Evolutionary conservation across 2,888 invertebrate species (phyloP).

Genomic region (Cephus runcator): DNA sequence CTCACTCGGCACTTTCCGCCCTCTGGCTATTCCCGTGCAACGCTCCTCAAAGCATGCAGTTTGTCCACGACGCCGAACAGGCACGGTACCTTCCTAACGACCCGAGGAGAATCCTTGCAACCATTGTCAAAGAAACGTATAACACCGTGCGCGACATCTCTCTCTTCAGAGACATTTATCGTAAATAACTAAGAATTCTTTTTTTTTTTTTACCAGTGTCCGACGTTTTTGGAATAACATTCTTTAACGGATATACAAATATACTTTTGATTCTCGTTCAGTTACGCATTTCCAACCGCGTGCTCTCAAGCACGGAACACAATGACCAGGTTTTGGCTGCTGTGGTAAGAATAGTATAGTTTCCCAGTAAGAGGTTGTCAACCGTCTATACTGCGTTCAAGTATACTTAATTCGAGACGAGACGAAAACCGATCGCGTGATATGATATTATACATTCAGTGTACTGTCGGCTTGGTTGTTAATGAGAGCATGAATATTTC

Average conservation of each 20-base stretch:
- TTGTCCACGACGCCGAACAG: slow-evolving; percentile 46
- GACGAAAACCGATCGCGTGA: neutral
- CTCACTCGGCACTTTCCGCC: neutral
- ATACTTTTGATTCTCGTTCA: neutral
- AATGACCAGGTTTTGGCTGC: neutral
- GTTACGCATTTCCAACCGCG: neutral
- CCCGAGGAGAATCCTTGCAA: neutral
- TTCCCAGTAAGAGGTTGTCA: neutral
- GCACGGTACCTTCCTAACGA: slow-evolving; percentile 16
- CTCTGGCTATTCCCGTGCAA: neutral
- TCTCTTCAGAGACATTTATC: neutral
- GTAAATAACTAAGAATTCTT: neutral
- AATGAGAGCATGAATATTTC: neutral
- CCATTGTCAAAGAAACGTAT: neutral
- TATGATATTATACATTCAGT: neutral
- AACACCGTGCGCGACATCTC: neutral
- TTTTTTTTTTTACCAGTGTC: neutral
- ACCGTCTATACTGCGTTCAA: neutral
- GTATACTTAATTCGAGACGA: neutral
- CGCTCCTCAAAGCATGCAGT: slow-evolving; percentile 40
- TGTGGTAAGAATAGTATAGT: neutral
- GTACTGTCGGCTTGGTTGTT: neutral
- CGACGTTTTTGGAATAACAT: neutral
- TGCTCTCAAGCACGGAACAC: neutral
- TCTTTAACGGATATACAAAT: neutral